Conservation (phyloP, 2,888 invertebrate genomes). For the Tryphoninae sp. region DNA sequence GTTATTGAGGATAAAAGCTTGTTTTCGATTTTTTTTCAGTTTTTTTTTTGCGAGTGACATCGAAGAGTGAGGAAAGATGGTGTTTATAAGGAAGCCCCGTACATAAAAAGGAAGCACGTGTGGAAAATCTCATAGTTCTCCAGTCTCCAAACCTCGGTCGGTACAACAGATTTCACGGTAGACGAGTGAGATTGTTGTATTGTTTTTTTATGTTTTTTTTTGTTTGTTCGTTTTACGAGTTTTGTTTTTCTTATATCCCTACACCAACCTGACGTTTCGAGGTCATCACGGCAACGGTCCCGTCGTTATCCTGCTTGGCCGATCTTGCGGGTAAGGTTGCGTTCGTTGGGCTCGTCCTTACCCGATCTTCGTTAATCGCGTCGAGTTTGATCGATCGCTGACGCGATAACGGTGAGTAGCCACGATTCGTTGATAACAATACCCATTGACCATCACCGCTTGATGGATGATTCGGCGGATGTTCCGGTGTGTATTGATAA, state of each 20-base stretch:
- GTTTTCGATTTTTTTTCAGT: conserved; percentile 16
- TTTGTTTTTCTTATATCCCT: conserved; percentile 57
- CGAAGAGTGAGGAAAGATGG: conserved; percentile 41
- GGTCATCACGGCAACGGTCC: conserved; percentile 75
- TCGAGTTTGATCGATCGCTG: conserved; percentile 81
- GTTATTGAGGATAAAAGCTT: conserved; percentile 5
- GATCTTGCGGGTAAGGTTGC: conserved; percentile 20
- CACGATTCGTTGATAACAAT: conserved; percentile 89
- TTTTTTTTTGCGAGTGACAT: conserved; percentile 35
- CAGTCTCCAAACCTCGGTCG: conserved; percentile 44
- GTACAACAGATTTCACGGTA: conserved; percentile 45
- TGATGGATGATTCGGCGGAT: conserved; percentile 84
- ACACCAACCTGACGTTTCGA: conserved; percentile 80
- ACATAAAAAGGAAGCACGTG: conserved; percentile 21
- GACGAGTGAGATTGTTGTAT: conserved; percentile 32
- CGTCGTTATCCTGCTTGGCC: conserved; percentile 62
- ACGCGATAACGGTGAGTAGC: conserved; percentile 82
- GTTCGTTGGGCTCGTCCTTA: conserved; percentile 62
- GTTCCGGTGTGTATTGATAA: conserved; percentile 79
- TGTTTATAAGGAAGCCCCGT: conserved; percentile 18
- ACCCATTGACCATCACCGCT: conserved; percentile 90
- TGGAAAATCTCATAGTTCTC: conserved; percentile 52
- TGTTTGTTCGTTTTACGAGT: conserved; percentile 29
- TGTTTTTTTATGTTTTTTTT: conserved; percentile 34
- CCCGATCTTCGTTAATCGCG: conserved; percentile 64